Conservation (phyloP, 2,888 invertebrate genomes). For the Drosophila dives region DNA sequence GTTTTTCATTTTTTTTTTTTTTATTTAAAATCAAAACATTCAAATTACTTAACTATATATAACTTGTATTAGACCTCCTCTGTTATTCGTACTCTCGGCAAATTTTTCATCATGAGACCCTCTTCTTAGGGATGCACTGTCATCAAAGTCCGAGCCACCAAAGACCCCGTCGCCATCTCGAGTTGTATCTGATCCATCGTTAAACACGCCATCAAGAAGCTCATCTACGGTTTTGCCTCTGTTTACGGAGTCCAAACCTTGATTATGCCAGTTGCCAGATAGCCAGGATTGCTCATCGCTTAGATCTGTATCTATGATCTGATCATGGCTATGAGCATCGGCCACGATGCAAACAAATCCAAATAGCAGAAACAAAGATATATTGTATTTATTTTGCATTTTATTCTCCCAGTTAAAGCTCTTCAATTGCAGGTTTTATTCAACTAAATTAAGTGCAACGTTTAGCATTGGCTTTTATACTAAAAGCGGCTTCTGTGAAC, state of each 20-base stretch:
- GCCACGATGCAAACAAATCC: slow-evolving; percentile 29
- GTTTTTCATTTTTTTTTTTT: neutral
- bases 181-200: neutral
- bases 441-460: slow-evolving; percentile 27
- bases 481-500: neutral
- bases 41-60: neutral
- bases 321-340: slow-evolving; percentile 9
- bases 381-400: slow-evolving; percentile 28
- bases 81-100: neutral
- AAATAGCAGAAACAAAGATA: slow-evolving; percentile 31
- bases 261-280: neutral
- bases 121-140: neutral
- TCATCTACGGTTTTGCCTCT: neutral
- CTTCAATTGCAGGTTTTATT: neutral
- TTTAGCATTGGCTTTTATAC: slow-evolving; percentile 41
- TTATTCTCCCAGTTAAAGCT: neutral
- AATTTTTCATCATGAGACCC: neutral
- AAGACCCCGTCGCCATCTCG: neutral
- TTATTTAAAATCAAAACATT: neutral
- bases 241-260: neutral
- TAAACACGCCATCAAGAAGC: neutral
- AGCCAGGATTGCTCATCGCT: slow-evolving; percentile 5
- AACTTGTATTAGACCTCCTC: neutral
- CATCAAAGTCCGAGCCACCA: neutral
- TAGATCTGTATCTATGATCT: slow-evolving; percentile 9